Evolutionary conservation across 2,797 vertebrate species (phyloP).

Genomic region (Lemur catta): DNA sequence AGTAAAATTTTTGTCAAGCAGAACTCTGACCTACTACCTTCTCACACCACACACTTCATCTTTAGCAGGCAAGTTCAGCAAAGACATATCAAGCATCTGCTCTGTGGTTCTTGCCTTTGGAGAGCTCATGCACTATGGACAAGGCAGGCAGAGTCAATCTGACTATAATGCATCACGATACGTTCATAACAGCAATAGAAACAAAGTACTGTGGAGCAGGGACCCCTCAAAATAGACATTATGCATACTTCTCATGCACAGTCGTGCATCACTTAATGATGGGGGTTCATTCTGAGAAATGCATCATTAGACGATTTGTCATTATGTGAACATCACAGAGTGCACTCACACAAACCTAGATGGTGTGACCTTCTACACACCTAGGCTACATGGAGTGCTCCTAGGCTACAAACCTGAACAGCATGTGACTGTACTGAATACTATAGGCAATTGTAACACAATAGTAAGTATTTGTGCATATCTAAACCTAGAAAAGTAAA

Average conservation of each 20-base stretch:
- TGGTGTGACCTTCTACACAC: not conserved
- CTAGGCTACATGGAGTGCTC: no score
- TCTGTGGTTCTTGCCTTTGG: not conserved
- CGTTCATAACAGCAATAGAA: not conserved
- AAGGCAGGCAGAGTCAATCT: not conserved
- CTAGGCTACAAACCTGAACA: not conserved
- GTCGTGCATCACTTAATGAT: not conserved
- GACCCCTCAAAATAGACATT: not conserved
- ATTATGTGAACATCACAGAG: not conserved
- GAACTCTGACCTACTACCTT: not conserved
- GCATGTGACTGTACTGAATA: not conserved
- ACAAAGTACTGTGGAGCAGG: not conserved
- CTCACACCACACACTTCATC: not conserved
- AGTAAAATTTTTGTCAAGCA: conserved; percentile 20
- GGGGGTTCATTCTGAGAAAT: not conserved
- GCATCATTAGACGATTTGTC: not conserved
- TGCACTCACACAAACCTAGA: not conserved
- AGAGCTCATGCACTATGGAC: not conserved
- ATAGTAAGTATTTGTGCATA: not conserved
- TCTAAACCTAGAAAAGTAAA: not conserved
- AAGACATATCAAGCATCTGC: not conserved
- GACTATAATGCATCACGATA: not conserved
- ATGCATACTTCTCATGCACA: not conserved
- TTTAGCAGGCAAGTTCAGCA: not conserved
- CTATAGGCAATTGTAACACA: not conserved